phyloP scores from a whole-genome alignment of 2,797 vertebrate species.

The Anisognathus igniventris region DNA sequence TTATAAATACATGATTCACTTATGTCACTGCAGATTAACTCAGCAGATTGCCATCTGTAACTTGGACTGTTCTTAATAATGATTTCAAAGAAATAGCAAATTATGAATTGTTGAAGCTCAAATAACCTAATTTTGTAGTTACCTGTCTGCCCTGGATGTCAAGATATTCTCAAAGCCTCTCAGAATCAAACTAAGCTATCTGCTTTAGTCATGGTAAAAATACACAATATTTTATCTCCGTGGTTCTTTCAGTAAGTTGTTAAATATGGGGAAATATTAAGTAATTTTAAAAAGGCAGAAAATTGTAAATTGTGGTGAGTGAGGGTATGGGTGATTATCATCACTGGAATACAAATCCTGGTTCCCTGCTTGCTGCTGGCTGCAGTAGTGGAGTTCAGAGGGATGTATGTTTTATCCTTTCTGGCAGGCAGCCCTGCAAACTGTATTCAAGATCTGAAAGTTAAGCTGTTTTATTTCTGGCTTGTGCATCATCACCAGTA shows the following conservation, averaged over 20 bases:
- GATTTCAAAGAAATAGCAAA: not conserved
- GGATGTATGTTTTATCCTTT: not conserved
- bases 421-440: conserved; percentile 34
- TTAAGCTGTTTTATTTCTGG: conserved; percentile 58
- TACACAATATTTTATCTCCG: not conserved
- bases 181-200: not conserved
- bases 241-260: not conserved
- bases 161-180: not conserved
- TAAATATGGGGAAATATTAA: not conserved
- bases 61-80: not conserved
- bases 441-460: conserved; percentile 24
- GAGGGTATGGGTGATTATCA: not conserved
- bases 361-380: not conserved
- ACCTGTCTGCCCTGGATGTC: not conserved
- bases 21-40: not conserved
- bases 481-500: conserved; percentile 38
- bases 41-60: not conserved
- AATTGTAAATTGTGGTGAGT: not conserved
- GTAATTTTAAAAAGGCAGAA: not conserved
- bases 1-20: not conserved
- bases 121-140: not conserved
- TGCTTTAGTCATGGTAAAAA: not conserved
- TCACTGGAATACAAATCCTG: not conserved
- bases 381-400: not conserved
- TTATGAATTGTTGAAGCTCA: not conserved